Evolutionary conservation across 2,797 vertebrate genomes (phyloP).

Genomic region (Chromobotia macracanthus): DNA sequence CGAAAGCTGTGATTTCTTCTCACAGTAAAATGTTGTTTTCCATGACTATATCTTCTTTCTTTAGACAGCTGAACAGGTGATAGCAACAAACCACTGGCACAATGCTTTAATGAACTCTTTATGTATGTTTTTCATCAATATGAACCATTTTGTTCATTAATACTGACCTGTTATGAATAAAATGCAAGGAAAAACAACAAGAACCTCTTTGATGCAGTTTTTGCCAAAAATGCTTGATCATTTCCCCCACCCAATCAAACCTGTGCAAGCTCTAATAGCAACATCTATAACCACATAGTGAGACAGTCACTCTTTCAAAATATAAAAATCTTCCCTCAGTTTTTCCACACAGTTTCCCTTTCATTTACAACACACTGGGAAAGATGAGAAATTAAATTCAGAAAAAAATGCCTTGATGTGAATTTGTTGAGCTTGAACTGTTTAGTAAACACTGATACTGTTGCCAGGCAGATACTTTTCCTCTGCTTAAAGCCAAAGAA

Average conservation of each 20-base stretch:
- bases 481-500: constrained; percentile 49
- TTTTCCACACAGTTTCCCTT: background rate
- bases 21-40: no score
- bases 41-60: background rate
- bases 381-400: background rate
- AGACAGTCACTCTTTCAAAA: constrained; percentile 1
- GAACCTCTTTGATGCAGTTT: background rate
- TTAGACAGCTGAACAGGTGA: background rate
- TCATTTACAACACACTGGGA: background rate
- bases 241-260: background rate
- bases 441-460: constrained; percentile 56
- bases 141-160: background rate
- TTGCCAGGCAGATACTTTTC: constrained; percentile 53
- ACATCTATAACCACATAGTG: background rate
- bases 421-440: constrained; percentile 16
- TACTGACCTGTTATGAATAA: background rate
- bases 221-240: no score
- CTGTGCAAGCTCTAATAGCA: background rate
- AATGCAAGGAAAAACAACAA: background rate
- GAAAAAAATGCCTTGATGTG: background rate
- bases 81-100: background rate
- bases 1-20: no score
- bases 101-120: background rate
- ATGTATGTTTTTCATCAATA: background rate
- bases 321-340: background rate